phyloP scores from a whole-genome alignment of 2,888 invertebrate genomes.

The Cheilosia vulpina region DNA sequence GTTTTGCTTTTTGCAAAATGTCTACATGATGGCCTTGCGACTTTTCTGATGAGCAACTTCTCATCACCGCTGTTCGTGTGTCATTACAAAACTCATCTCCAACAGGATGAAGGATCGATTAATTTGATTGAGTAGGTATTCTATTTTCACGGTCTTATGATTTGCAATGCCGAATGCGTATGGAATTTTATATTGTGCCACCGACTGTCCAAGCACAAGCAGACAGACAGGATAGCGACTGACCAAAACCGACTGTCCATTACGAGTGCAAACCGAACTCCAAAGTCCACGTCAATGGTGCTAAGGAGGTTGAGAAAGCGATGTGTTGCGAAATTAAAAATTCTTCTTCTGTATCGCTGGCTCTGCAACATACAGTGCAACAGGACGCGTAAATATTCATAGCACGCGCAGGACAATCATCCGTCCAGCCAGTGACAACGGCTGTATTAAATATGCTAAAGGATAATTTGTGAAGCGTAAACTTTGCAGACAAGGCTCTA shows the following conservation, averaged over 20 bases:
- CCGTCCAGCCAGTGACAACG: constrained; percentile 2
- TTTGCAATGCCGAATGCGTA: constrained; percentile 63
- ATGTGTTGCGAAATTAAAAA: constrained; percentile 62
- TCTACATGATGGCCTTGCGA: too few species aligned
- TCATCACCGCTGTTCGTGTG: not conserved
- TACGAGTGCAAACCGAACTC: not conserved
- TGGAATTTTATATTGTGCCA: constrained; percentile 71
- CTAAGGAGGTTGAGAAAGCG: constrained; percentile 29
- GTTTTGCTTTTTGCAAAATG: too few species aligned
- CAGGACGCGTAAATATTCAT: constrained; percentile 71
- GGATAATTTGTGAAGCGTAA: constrained; percentile 70
- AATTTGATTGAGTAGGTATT: constrained; percentile 64
- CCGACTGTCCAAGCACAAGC: constrained; percentile 11
- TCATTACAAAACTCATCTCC: constrained; percentile 26
- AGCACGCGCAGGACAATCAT: constrained; percentile 68
- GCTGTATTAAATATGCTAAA: constrained; percentile 62
- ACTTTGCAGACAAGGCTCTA: constrained; percentile 67
- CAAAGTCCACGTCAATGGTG: not conserved
- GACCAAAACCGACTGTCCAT: not conserved
- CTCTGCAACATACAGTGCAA: constrained; percentile 39
- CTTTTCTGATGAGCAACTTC: not conserved
- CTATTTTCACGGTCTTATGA: constrained; percentile 65
- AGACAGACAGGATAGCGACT: constrained; percentile 9
- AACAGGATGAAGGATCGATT: constrained; percentile 71
- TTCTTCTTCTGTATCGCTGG: constrained; percentile 28